phyloP scores from a whole-genome alignment of 1,140 invertebrate genomes.

The Halesus radiatus region DNA sequence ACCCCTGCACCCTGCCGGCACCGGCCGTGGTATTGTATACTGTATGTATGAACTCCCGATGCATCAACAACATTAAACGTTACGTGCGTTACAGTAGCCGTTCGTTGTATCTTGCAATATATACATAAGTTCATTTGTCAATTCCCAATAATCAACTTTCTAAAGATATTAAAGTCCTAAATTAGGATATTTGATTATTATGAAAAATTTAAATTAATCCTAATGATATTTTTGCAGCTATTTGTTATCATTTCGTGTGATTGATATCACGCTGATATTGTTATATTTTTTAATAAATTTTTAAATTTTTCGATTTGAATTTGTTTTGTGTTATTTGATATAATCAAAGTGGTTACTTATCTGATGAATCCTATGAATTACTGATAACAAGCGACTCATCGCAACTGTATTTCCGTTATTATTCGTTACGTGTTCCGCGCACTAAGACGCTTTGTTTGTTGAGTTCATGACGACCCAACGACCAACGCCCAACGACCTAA shows the following conservation, averaged over 20 bases:
- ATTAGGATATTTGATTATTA: constrained; percentile 40
- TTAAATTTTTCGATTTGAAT: constrained; percentile 48
- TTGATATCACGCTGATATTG: constrained; percentile 52
- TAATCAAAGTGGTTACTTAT: constrained; percentile 27
- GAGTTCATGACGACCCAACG: too few species aligned
- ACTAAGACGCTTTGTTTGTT: neutral
- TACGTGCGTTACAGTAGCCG: neutral
- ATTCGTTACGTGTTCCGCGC: constrained; percentile 2
- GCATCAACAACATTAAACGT: neutral
- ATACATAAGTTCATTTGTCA: constrained; percentile 57
- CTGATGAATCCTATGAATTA: constrained; percentile 3
- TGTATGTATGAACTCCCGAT: too few species aligned
- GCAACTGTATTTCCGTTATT: constrained; percentile 10
- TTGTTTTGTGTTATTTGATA: constrained; percentile 52
- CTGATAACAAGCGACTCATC: neutral
- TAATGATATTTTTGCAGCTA: constrained; percentile 52
- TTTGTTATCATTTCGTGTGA: constrained; percentile 51
- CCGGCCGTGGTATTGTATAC: too few species aligned
- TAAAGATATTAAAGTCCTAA: constrained; percentile 34
- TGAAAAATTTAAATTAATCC: constrained; percentile 27
- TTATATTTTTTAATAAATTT: constrained; percentile 52
- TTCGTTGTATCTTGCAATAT: constrained; percentile 51
- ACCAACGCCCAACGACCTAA: neutral
- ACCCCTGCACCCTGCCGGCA: neutral
- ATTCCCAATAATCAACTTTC: constrained; percentile 50